Percentiles rank a stretch among this genome's conserved stretches.
phyloP scores from a whole-genome alignment of 2,113 vertebrate genomes.

The Labeo catla region DNA sequence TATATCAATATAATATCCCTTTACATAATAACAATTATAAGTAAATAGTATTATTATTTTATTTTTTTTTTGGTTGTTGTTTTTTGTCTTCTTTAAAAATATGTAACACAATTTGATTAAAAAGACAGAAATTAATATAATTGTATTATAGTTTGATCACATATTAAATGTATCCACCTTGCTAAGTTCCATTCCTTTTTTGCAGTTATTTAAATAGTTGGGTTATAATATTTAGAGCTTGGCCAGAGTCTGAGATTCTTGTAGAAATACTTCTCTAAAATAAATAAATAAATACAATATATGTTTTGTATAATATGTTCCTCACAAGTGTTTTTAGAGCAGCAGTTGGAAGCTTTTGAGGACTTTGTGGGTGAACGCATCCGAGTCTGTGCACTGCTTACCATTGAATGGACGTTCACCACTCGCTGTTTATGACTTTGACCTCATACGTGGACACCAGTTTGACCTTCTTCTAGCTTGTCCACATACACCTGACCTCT shows the following conservation, averaged over 20 bases:
- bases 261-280: background rate
- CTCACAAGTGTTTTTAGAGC: background rate
- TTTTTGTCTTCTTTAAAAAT: background rate
- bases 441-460: background rate
- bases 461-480: background rate
- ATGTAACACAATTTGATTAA: background rate
- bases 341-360: background rate
- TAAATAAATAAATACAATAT: background rate
- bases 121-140: background rate
- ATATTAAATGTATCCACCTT: background rate
- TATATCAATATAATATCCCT: too few species aligned
- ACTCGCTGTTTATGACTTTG: background rate
- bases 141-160: too few species aligned
- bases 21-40: background rate
- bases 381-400: background rate
- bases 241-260: too few species aligned
- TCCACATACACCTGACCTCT: slow-evolving; percentile 37
- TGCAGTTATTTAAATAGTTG: background rate
- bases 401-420: background rate
- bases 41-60: background rate
- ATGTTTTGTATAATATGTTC: background rate
- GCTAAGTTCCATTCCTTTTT: background rate
- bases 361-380: background rate
- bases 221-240: background rate
- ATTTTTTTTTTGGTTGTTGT: background rate